Conservation (phyloP, 2,888 invertebrate species). For the Perizoma flavofasciatum region DNA sequence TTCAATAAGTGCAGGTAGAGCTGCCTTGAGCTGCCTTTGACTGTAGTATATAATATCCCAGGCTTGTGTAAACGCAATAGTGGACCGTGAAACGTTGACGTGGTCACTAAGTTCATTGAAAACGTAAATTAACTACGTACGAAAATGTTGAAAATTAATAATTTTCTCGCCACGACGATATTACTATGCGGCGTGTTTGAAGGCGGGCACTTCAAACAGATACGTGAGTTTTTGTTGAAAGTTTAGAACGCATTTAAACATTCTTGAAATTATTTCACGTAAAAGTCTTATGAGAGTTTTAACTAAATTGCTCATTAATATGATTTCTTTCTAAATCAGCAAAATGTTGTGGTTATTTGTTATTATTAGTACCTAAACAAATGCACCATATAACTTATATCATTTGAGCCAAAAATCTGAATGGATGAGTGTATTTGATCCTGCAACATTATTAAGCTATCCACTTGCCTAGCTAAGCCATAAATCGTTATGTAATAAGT, state of each 20-base stretch:
- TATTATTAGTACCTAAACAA: too few relatives aligned
- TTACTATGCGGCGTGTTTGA: conserved; percentile 50
- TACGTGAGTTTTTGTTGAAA: conserved; percentile 52
- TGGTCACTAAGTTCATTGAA: conserved; percentile 20
- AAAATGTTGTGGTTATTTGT: too few relatives aligned
- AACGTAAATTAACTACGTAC: conserved; percentile 1
- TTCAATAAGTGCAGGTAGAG: neutral
- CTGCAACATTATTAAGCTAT: too few relatives aligned
- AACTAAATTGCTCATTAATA: too few relatives aligned
- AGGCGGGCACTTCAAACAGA: conserved; percentile 48
- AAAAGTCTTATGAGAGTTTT: too few relatives aligned
- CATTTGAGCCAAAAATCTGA: too few relatives aligned
- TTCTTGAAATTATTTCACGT: too few relatives aligned
- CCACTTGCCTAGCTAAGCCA: too few relatives aligned
- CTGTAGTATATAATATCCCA: conserved; percentile 27
- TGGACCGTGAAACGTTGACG: conserved; percentile 18
- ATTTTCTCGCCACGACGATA: conserved; percentile 40
- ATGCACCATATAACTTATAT: too few relatives aligned
- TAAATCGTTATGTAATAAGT: too few relatives aligned
- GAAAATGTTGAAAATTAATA: conserved; percentile 42
- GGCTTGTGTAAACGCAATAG: conserved; percentile 20
- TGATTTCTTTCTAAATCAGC: too few relatives aligned
- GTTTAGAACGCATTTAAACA: neutral
- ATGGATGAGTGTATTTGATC: too few relatives aligned
- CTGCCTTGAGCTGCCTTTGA: conserved; percentile 21